Evolutionary conservation across 2,888 invertebrate genomes (phyloP).

Genomic region (Cephus pygmeus): DNA sequence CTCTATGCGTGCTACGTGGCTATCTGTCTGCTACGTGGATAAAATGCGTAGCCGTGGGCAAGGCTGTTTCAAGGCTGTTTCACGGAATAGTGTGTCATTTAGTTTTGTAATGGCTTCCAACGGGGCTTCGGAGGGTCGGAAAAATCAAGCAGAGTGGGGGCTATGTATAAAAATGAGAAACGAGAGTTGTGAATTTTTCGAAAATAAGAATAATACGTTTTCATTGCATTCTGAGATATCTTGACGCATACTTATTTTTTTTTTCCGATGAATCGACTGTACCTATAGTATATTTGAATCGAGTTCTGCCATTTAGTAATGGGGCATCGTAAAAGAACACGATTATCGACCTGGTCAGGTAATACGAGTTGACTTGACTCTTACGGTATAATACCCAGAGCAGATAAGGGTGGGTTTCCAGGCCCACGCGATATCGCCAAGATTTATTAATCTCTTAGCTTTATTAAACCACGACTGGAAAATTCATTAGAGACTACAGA

Average conservation of each 20-base stretch:
- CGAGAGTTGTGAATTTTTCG: neutral
- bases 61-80: conserved; percentile 58
- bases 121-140: neutral
- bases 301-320: neutral
- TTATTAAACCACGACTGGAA: neutral
- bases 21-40: neutral
- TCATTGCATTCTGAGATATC: neutral
- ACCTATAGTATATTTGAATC: neutral
- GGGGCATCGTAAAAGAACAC: neutral
- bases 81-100: neutral
- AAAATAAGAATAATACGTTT: neutral
- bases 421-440: neutral
- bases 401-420: neutral
- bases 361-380: neutral
- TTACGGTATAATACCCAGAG: neutral
- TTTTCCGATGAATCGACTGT: neutral
- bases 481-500: neutral
- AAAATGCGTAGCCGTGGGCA: conserved; percentile 44
- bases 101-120: neutral
- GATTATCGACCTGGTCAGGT: neutral
- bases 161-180: neutral
- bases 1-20: neutral
- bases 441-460: neutral
- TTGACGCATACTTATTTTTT: neutral
- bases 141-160: neutral